A percentile compares a stretch with the other conserved stretches of the same genome.
These are phyloP conservation scores for Oreochromis spilurus DNA, from an alignment of 2,113 vertebrate genomes.

Conservation along the genomic window DNA sequence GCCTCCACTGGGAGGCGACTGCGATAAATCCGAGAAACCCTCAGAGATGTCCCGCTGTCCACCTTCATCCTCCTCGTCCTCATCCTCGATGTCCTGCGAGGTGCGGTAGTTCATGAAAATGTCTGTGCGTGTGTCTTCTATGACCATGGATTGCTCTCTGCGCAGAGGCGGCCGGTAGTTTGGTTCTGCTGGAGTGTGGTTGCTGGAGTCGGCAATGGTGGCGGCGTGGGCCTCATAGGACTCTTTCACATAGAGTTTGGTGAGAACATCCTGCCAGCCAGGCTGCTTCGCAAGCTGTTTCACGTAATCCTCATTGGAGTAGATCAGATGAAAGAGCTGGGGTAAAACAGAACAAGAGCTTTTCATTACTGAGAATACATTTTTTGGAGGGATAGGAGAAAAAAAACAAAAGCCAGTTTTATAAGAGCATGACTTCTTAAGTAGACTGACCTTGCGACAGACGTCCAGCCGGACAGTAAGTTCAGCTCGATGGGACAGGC, in stretches of 20 bases:
- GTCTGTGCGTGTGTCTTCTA: constrained; percentile 51
- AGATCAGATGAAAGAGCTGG: constrained; percentile 92
- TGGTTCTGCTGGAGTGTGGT: constrained; percentile 38
- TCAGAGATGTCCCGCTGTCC: constrained; percentile 72
- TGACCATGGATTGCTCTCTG: constrained; percentile 44
- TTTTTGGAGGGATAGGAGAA: neutral
- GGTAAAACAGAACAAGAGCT: neutral
- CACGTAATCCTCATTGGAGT: constrained; percentile 82
- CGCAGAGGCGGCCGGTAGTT: constrained; percentile 35
- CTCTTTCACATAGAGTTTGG: constrained; percentile 91
- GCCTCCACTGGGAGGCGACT: constrained; percentile 59
- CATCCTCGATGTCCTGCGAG: constrained; percentile 66
- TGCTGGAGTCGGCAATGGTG: constrained; percentile 51
- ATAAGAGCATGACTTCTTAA: neutral
- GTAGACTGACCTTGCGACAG: constrained; percentile 84
- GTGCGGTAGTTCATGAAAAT: constrained; percentile 76
- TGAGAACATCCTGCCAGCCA: constrained; percentile 92
- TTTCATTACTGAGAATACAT: neutral
- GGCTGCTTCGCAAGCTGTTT: constrained; percentile 83
- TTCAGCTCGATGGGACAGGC: constrained; percentile 88
- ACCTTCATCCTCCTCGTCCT: constrained; percentile 57
- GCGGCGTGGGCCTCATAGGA: constrained; percentile 71
- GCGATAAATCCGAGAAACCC: constrained; percentile 78
- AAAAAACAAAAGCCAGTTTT: neutral
- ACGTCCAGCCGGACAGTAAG: constrained; percentile 83